phyloP scores from a whole-genome alignment of 2,888 invertebrate species.

The Parnassius orleans region DNA sequence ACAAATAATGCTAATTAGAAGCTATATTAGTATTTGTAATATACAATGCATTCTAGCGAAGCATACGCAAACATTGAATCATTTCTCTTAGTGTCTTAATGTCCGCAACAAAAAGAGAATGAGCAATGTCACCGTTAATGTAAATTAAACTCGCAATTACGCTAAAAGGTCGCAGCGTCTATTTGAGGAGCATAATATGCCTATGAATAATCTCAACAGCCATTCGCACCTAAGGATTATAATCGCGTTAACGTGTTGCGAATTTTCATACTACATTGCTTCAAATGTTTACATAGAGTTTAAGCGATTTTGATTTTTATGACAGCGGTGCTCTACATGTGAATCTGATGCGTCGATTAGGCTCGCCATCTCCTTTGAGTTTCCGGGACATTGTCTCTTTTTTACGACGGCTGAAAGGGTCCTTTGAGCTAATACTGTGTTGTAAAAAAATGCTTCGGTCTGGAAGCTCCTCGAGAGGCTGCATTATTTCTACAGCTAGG shows the following conservation, averaged over 20 bases:
- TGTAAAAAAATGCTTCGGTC: neutral
- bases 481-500: too few species aligned
- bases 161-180: slow-evolving; percentile 21
- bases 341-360: neutral
- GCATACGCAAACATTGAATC: neutral
- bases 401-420: neutral
- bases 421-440: neutral
- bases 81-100: slow-evolving; percentile 9
- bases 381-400: slow-evolving; percentile 6
- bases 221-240: neutral
- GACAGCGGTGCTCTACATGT: slow-evolving; percentile 1
- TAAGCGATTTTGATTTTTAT: slow-evolving; percentile 14
- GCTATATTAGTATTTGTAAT: too few species aligned
- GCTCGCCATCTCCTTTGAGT: slow-evolving; percentile 2
- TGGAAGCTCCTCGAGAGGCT: neutral
- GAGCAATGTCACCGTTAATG: slow-evolving; percentile 30
- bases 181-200: slow-evolving; percentile 10
- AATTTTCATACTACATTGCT: neutral
- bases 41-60: neutral
- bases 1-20: too few species aligned
- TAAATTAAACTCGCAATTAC: slow-evolving; percentile 22
- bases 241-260: neutral
- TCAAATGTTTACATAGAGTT: neutral
- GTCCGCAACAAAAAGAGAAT: slow-evolving; percentile 12
- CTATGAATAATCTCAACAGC: slow-evolving; percentile 12